Conservation (phyloP, 2,797 vertebrate species). For the Pseudotriccus pelzelni region DNA sequence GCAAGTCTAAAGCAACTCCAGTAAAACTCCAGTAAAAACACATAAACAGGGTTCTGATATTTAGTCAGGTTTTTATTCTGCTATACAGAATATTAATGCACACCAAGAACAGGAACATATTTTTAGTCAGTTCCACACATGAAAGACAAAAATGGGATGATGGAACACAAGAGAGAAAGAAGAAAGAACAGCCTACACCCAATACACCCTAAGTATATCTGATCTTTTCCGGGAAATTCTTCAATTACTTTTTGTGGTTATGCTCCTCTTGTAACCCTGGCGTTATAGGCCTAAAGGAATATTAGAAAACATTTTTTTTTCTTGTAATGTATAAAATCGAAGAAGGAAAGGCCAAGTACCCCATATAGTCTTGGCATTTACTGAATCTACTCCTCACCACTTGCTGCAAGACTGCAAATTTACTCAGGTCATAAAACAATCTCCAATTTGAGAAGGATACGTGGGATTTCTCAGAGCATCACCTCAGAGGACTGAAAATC, state of each 20-base stretch:
- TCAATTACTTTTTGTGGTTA: background rate
- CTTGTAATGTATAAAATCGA: constrained; percentile 52
- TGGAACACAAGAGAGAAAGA: background rate
- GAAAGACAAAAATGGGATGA: constrained; percentile 28
- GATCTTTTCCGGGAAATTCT: background rate
- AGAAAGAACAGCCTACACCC: constrained; percentile 6
- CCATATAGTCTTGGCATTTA: constrained; percentile 65
- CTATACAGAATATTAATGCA: background rate
- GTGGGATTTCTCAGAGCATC: background rate
- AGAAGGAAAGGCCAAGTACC: constrained; percentile 58
- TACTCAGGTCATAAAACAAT: constrained; percentile 39
- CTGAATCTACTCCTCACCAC: constrained; percentile 42
- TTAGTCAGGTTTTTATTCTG: constrained; percentile 17
- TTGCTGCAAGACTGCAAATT: constrained; percentile 25
- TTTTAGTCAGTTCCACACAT: background rate
- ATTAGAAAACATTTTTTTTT: background rate
- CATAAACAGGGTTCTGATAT: background rate
- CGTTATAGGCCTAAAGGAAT: background rate
- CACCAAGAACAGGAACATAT: background rate
- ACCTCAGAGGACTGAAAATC: background rate
- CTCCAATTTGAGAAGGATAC: background rate
- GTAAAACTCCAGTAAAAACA: background rate
- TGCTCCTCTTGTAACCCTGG: background rate
- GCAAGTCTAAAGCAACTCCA: background rate
- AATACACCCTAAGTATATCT: background rate